Evolutionary conservation across 2,113 vertebrate genomes (phyloP).

Genomic region (Xenopus laevis): DNA sequence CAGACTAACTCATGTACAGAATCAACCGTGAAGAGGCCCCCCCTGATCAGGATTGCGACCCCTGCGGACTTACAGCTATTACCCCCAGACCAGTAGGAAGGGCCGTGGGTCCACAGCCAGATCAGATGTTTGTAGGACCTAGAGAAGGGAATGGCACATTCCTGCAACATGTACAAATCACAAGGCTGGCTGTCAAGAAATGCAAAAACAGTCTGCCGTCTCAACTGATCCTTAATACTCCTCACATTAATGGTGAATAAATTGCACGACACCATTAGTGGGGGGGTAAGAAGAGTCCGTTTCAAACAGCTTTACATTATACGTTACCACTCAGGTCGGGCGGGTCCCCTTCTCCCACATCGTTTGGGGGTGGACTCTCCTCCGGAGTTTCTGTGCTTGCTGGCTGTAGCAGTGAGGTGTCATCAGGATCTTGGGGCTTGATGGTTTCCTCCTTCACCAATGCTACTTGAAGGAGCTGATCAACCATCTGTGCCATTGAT

Average conservation of each 20-base stretch:
- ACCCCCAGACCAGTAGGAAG: conserved; percentile 11
- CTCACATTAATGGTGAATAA: conserved; percentile 5
- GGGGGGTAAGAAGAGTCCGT: background rate
- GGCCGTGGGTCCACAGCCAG: background rate
- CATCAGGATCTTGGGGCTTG: too few relatives aligned
- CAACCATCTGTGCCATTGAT: too few relatives aligned
- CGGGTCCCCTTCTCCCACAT: background rate
- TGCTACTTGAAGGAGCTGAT: too few relatives aligned
- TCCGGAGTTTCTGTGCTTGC: too few relatives aligned
- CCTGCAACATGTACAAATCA: background rate
- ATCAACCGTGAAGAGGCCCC: background rate
- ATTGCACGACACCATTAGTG: background rate
- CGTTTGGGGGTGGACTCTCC: too few relatives aligned
- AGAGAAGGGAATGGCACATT: background rate
- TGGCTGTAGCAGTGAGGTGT: too few relatives aligned
- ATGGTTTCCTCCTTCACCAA: too few relatives aligned
- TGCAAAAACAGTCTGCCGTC: background rate
- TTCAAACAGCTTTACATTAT: too few relatives aligned
- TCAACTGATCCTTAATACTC: background rate
- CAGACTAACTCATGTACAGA: background rate
- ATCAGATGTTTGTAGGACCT: background rate
- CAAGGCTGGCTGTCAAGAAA: background rate
- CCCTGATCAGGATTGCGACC: conserved; percentile 6
- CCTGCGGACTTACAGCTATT: background rate
- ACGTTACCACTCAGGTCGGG: background rate